These are phyloP conservation scores for Chrysolina oricalcia DNA, from an alignment of 2,888 invertebrate genomes.

Conservation along the genomic window DNA sequence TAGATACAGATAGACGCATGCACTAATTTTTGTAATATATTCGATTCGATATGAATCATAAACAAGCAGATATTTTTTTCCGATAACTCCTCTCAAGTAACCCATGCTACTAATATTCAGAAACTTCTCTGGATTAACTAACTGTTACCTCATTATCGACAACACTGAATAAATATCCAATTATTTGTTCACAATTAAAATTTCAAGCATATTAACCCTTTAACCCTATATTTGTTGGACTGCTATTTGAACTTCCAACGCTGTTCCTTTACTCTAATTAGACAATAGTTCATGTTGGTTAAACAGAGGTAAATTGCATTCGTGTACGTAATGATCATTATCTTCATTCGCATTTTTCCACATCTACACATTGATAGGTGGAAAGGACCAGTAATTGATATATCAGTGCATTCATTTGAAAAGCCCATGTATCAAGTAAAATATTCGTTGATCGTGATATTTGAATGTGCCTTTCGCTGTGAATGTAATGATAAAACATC, in stretches of 20 bases:
- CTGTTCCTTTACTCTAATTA: slow-evolving; percentile 17
- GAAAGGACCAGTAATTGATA: not conserved
- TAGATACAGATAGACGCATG: no score
- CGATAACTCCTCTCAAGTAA: not conserved
- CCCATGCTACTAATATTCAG: not conserved
- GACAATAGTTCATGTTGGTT: slow-evolving; percentile 32
- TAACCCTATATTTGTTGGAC: slow-evolving; percentile 67
- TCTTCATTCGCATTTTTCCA: slow-evolving; percentile 17
- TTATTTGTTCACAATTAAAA: slow-evolving; percentile 73
- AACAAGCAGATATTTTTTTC: not conserved
- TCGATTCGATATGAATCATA: not conserved
- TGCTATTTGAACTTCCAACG: slow-evolving; percentile 64
- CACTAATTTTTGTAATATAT: no score
- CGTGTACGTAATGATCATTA: slow-evolving; percentile 27
- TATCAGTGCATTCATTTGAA: not conserved
- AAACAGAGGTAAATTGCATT: slow-evolving; percentile 32
- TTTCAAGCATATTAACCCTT: slow-evolving; percentile 72
- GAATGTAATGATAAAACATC: not conserved
- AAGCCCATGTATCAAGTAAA: not conserved
- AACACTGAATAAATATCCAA: slow-evolving; percentile 64
- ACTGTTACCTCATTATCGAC: slow-evolving; percentile 59
- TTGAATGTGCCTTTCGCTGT: not conserved
- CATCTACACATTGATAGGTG: not conserved
- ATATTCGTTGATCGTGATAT: not conserved
- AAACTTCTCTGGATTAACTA: slow-evolving; percentile 27